Conservation (phyloP, 2,113 vertebrate genomes). For the Plecotus auritus region DNA sequence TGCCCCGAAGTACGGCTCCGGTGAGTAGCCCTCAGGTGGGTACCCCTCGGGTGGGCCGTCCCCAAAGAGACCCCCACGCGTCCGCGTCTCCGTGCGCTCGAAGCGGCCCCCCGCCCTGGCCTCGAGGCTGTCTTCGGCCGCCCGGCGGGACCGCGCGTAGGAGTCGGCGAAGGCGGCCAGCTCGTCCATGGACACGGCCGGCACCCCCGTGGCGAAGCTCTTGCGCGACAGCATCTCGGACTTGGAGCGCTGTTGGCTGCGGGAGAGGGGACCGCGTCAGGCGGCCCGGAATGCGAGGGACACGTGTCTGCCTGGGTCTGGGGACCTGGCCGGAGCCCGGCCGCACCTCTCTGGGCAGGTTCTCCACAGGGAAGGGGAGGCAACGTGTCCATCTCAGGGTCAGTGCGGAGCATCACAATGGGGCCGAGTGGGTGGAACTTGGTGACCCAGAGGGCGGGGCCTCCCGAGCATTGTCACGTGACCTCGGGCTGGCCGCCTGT, state of each 20-base stretch:
- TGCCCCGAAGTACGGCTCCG: constrained; percentile 79
- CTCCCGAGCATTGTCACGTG: fast-evolving
- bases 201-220: constrained; percentile 86
- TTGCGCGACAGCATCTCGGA: constrained; percentile 93
- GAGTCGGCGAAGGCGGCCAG: constrained; percentile 92
- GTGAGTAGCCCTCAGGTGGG: constrained; percentile 74
- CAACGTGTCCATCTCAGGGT: neutral
- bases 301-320: neutral
- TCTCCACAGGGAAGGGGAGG: neutral
- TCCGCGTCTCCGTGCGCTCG: constrained; percentile 77
- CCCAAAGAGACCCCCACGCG: constrained; percentile 66
- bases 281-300: neutral
- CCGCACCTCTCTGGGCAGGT: neutral
- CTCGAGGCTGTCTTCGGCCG: constrained; percentile 82
- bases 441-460: fast-evolving
- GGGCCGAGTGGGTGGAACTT: too few species aligned
- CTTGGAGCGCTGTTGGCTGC: constrained; percentile 89
- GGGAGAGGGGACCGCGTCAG: neutral
- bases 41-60: constrained; percentile 79
- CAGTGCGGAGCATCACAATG: too few species aligned
- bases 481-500: neutral
- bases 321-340: neutral
- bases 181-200: constrained; percentile 93
- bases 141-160: constrained; percentile 82
- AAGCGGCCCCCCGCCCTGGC: constrained; percentile 75